Conservation (phyloP, 2,797 vertebrate genomes). For the Pantherophis vulpinus region DNA sequence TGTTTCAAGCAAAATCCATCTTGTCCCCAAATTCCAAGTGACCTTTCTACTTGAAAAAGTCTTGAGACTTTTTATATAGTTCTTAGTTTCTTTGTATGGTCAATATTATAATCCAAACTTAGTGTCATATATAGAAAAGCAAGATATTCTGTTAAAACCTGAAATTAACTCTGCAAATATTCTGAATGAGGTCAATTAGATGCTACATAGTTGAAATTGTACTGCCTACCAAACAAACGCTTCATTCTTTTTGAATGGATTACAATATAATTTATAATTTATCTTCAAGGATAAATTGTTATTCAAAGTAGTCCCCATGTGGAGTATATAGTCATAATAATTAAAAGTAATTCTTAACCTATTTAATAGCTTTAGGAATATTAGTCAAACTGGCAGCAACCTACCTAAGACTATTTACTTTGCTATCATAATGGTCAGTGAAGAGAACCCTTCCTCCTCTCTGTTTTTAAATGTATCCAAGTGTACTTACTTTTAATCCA, state of each 20-base stretch:
- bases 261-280: not conserved
- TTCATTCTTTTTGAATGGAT: not conserved
- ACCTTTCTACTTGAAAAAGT: not conserved
- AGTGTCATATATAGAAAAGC: not conserved
- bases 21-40: not conserved
- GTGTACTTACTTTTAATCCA: constrained; percentile 84
- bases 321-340: not conserved
- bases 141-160: not conserved
- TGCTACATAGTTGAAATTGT: not conserved
- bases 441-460: not conserved
- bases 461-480: constrained; percentile 24
- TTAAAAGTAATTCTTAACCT: not conserved
- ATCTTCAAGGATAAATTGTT: not conserved
- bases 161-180: not conserved
- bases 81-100: not conserved
- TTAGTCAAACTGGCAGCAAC: not conserved
- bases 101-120: not conserved
- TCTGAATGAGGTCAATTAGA: not conserved
- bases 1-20: not conserved
- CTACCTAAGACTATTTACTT: not conserved
- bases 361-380: not conserved
- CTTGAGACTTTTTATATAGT: not conserved
- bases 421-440: not conserved
- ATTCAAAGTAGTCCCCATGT: not conserved
- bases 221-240: not conserved